phyloP scores from a whole-genome alignment of 2,113 vertebrate species.

The Hyaena hyaena region DNA sequence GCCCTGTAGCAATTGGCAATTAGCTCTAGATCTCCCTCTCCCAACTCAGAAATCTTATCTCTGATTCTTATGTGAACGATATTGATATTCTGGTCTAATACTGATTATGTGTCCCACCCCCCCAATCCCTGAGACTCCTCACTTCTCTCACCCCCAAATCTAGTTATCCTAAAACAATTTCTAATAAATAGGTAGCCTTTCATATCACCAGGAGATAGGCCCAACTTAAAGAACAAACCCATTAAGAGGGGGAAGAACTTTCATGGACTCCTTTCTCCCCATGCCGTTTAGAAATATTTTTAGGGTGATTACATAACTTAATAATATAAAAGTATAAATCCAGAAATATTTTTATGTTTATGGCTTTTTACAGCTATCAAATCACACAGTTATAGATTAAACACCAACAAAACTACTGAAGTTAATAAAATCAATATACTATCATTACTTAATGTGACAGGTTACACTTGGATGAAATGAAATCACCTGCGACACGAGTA shows the following conservation, averaged over 20 bases:
- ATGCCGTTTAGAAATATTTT: constrained; percentile 20
- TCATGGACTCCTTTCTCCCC: background rate
- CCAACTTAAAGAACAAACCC: constrained; percentile 39
- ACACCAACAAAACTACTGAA: constrained; percentile 5
- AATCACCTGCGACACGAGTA: background rate
- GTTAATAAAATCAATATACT: background rate
- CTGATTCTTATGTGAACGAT: background rate
- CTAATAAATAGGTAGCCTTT: background rate
- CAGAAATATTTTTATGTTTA: background rate
- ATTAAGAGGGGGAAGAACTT: background rate
- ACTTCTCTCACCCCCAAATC: background rate
- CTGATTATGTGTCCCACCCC: background rate
- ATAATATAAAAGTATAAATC: background rate
- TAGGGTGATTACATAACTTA: constrained; percentile 2
- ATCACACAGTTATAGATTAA: background rate
- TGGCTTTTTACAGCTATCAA: constrained; percentile 26
- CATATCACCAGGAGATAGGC: background rate
- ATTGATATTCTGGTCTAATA: constrained; percentile 49
- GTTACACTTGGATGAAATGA: background rate
- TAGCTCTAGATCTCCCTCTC: background rate
- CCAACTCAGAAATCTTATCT: background rate
- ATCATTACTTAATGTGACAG: background rate
- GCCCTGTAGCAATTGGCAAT: background rate
- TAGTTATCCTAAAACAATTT: constrained; percentile 22
- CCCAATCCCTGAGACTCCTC: background rate